phyloP scores from a whole-genome alignment of 2,797 vertebrate genomes.

The Syngnathus acus region DNA sequence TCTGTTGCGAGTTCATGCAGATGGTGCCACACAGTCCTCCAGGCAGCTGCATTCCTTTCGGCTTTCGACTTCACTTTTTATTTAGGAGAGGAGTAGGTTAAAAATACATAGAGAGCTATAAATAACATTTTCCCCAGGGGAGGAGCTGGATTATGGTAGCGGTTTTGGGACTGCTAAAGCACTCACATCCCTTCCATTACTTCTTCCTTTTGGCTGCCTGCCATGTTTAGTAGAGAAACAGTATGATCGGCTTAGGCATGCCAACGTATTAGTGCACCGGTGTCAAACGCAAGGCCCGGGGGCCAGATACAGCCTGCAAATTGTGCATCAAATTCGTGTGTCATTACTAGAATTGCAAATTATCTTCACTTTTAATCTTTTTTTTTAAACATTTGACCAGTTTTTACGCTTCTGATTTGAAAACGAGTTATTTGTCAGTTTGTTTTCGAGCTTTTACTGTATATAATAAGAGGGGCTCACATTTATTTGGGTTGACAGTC shows the following conservation, averaged over 20 bases:
- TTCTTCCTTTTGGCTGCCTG: slow-evolving; percentile 39
- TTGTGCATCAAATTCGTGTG: too few species aligned
- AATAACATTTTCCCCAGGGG: slow-evolving; percentile 51
- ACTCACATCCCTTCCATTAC: slow-evolving; percentile 39
- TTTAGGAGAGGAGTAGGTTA: slow-evolving; percentile 54
- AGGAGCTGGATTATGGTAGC: slow-evolving; percentile 47
- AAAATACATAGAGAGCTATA: slow-evolving; percentile 61
- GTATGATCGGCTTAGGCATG: background rate
- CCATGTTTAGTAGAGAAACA: slow-evolving; percentile 37
- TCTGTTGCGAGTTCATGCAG: slow-evolving; percentile 38
- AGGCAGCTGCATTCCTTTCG: slow-evolving; percentile 29
- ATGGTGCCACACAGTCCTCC: slow-evolving; percentile 24
- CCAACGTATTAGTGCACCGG: background rate
- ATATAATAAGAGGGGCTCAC: too few species aligned
- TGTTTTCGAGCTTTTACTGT: too few species aligned
- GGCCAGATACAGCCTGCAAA: too few species aligned
- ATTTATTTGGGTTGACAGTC: too few species aligned
- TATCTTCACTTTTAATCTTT: too few species aligned
- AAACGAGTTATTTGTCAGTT: too few species aligned
- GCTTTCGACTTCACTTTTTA: slow-evolving; percentile 31
- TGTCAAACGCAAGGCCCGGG: too few species aligned
- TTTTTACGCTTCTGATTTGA: too few species aligned
- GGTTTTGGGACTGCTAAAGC: slow-evolving; percentile 52
- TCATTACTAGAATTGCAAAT: too few species aligned
- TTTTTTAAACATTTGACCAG: too few species aligned